These are phyloP conservation scores for Tiliacea citrago DNA, from an alignment of 2,888 invertebrate species.

Conservation along the genomic window DNA sequence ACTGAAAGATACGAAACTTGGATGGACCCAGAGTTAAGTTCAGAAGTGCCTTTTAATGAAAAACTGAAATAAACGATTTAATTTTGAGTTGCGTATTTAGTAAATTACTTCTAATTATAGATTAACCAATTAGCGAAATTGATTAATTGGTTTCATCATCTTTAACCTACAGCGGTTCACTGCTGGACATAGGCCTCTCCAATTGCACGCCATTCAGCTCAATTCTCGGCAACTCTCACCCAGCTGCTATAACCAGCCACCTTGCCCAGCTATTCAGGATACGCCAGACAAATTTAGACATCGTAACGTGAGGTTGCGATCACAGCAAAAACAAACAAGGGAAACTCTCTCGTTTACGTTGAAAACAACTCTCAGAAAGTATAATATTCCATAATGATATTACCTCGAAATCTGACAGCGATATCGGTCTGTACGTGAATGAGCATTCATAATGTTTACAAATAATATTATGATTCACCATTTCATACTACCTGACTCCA, in stretches of 20 bases:
- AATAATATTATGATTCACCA: conserved; percentile 50
- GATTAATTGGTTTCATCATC: not conserved
- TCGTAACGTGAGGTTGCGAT: not conserved
- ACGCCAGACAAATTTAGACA: not conserved
- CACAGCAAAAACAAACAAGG: not conserved
- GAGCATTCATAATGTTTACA: conserved; percentile 33
- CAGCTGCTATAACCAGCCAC: no score
- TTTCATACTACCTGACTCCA: conserved; percentile 18
- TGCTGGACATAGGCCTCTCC: no score
- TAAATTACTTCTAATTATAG: not conserved
- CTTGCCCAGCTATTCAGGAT: no score
- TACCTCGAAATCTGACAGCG: conserved; percentile 8
- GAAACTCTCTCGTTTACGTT: not conserved
- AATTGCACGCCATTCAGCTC: no score
- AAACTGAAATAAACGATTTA: not conserved
- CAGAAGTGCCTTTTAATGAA: not conserved
- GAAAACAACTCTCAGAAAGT: conserved; percentile 6
- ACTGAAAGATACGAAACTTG: no score
- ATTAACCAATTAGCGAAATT: not conserved
- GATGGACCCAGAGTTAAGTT: not conserved
- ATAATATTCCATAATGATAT: conserved; percentile 4
- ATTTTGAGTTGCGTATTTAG: not conserved
- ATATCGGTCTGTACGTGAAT: conserved; percentile 16
- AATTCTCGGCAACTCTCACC: no score
- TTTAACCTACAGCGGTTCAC: no score